Evolutionary conservation across 1,140 invertebrate genomes (phyloP).

Genomic region (Copidosoma floridanum): DNA sequence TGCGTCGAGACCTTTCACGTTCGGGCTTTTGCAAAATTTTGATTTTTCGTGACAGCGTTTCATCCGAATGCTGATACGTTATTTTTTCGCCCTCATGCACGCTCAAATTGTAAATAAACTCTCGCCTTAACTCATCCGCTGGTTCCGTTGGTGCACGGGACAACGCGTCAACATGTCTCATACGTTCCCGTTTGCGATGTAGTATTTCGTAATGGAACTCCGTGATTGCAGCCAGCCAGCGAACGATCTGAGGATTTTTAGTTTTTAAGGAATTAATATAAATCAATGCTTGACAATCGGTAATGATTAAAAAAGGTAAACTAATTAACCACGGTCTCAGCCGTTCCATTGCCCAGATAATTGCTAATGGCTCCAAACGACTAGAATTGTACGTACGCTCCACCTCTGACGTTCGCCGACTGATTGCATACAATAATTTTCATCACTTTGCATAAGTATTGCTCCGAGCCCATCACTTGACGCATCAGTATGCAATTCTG

Average conservation of each 20-base stretch:
- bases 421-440: background rate
- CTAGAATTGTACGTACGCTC: background rate
- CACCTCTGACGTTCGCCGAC: background rate
- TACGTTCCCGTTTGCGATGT: conserved; percentile 35
- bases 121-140: no score
- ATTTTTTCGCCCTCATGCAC: no score
- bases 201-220: conserved; percentile 40
- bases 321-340: no score
- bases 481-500: conserved; percentile 37
- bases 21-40: no score
- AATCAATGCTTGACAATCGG: conserved; percentile 35
- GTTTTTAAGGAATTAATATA: conserved; percentile 34
- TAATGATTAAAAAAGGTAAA: conserved; percentile 33
- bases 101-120: no score
- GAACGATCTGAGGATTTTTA: conserved; percentile 31
- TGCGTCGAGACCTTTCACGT: no score
- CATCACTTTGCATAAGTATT: background rate
- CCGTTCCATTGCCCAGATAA: no score
- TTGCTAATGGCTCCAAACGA: conserved; percentile 13
- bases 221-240: conserved; percentile 40
- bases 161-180: conserved; percentile 48
- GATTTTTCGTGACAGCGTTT: no score
- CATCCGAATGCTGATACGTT: no score
- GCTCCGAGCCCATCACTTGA: conserved; percentile 13
- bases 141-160: no score